Evolutionary conservation across 2,113 vertebrate genomes (phyloP).

Genomic region (Candoia aspera): DNA sequence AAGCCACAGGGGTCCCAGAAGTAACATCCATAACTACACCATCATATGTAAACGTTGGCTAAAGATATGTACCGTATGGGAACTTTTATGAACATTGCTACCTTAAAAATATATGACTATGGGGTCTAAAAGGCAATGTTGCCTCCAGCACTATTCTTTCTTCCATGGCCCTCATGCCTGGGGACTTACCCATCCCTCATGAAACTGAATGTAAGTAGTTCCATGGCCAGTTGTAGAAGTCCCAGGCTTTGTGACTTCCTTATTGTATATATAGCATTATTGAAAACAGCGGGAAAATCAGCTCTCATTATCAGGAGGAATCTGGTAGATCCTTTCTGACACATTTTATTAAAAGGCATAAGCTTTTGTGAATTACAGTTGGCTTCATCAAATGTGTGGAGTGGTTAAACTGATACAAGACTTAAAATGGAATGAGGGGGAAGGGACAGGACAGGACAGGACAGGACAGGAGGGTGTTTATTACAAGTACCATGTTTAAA

Average conservation of each 20-base stretch:
- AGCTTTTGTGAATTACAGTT: neutral
- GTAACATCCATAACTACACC: slow-evolving; percentile 40
- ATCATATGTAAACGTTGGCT: slow-evolving; percentile 35
- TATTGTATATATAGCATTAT: neutral
- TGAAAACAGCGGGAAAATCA: neutral
- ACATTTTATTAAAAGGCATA: neutral
- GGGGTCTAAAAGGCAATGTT: slow-evolving; percentile 5
- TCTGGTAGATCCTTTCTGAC: neutral
- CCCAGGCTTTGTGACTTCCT: neutral
- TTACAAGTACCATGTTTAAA: neutral
- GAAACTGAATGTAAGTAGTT: neutral
- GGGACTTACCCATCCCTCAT: neutral
- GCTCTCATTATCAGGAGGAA: neutral
- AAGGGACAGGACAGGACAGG: neutral
- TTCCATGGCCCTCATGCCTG: slow-evolving; percentile 24
- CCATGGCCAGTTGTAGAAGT: neutral
- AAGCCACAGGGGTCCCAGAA: slow-evolving; percentile 48
- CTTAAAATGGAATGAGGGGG: neutral
- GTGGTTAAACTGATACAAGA: neutral
- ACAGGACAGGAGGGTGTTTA: neutral
- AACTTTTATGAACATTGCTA: slow-evolving; percentile 40
- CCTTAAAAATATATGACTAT: slow-evolving; percentile 26
- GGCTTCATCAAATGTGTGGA: neutral
- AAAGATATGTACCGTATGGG: slow-evolving; percentile 28
- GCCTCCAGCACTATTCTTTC: neutral